Evolutionary conservation across 2,113 vertebrate genomes (phyloP).

Genomic region (Catharus minimus): DNA sequence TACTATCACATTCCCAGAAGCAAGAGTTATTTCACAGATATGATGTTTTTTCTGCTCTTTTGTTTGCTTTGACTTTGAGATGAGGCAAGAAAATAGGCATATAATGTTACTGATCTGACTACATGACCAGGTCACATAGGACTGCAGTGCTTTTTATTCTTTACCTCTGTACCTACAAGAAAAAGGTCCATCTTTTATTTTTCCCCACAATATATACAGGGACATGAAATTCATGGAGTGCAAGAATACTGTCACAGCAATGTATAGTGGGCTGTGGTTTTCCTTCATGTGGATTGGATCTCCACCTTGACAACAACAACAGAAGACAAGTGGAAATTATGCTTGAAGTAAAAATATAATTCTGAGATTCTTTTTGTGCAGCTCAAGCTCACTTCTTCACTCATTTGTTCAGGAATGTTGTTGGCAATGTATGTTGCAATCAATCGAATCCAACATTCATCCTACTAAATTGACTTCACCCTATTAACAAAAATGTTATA

Average conservation of each 20-base stretch:
- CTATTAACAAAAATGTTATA: not conserved
- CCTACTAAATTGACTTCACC: not conserved
- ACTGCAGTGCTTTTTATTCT: not conserved
- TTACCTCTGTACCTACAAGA: not conserved
- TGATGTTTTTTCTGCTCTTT: not conserved
- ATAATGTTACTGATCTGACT: not conserved
- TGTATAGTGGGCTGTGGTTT: not conserved
- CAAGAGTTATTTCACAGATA: not conserved
- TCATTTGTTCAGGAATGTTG: not conserved
- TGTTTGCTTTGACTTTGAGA: not conserved
- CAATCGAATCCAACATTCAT: not conserved
- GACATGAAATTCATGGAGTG: not conserved
- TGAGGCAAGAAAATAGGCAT: not conserved
- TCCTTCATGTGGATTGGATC: not conserved
- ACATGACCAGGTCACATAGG: not conserved
- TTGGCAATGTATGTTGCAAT: accelerated
- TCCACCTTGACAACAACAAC: not conserved
- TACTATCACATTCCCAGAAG: not conserved
- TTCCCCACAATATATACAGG: not conserved
- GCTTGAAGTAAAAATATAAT: not conserved
- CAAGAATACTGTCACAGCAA: not conserved
- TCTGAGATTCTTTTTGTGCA: not conserved
- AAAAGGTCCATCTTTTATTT: not conserved
- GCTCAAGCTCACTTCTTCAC: not conserved
- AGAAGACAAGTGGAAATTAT: not conserved